Evolutionary conservation across 2,797 vertebrate species (phyloP).

Genomic region (Nannoperca obscura): DNA sequence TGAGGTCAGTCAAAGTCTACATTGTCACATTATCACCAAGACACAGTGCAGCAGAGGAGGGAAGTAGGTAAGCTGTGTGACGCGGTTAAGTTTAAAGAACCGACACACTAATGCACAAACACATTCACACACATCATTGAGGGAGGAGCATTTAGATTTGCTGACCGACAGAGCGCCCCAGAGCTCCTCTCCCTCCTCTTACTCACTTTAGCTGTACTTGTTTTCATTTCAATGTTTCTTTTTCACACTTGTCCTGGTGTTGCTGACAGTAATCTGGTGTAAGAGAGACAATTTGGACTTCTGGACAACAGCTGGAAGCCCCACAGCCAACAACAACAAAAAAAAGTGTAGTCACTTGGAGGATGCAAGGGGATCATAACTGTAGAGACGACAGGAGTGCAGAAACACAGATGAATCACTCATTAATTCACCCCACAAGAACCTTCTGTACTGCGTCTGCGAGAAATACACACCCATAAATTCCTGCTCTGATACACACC

Average conservation of each 20-base stretch:
- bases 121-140: constrained; percentile 42
- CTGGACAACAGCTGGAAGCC: constrained; percentile 62
- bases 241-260: constrained; percentile 48
- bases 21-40: constrained; percentile 60
- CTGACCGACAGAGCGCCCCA: constrained; percentile 36
- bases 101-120: constrained; percentile 44
- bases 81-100: constrained; percentile 38
- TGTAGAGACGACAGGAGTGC: constrained; percentile 38
- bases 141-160: constrained; percentile 28
- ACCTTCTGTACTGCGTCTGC: constrained; percentile 36
- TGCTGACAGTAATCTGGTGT: constrained; percentile 61
- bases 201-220: constrained; percentile 38
- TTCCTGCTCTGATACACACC: constrained; percentile 28
- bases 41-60: constrained; percentile 38
- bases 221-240: constrained; percentile 56
- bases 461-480: constrained; percentile 41
- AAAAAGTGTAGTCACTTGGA: constrained; percentile 45
- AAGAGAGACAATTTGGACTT: constrained; percentile 43
- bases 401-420: constrained; percentile 66
- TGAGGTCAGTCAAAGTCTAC: constrained; percentile 71
- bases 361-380: constrained; percentile 40
- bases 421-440: constrained; percentile 62
- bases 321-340: constrained; percentile 45
- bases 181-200: constrained; percentile 39
- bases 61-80: constrained; percentile 42